Percentiles rank a stretch among this genome's conserved stretches.
phyloP scores from a whole-genome alignment of 1,140 invertebrate species.

The Limonius californicus region DNA sequence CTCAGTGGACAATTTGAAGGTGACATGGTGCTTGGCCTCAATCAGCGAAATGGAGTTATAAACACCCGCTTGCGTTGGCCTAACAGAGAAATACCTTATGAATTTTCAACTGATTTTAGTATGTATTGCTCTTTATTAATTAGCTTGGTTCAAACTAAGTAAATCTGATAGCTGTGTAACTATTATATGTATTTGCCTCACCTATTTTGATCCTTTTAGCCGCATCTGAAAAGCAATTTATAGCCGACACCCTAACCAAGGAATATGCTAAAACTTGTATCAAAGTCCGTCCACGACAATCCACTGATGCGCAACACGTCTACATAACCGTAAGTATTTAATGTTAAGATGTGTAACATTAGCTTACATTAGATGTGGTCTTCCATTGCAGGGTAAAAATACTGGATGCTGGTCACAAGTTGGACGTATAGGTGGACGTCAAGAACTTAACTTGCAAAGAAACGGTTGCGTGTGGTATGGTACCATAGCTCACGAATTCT shows the following conservation, averaged over 20 bases:
- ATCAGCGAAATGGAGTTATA: slow-evolving; percentile 16
- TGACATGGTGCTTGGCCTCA: slow-evolving; percentile 14
- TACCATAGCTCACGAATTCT: slow-evolving; percentile 19
- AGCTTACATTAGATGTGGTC: slow-evolving; percentile 51
- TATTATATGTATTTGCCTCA: no score
- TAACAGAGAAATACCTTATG: slow-evolving; percentile 15
- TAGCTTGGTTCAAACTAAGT: not conserved
- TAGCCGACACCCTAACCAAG: not conserved
- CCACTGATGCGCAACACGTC: slow-evolving; percentile 62
- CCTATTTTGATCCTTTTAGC: not conserved
- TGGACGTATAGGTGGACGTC: not conserved
- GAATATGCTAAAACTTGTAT: slow-evolving; percentile 16
- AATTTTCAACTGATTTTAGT: slow-evolving; percentile 13
- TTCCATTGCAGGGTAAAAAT: slow-evolving; percentile 65
- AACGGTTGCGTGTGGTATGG: slow-evolving; percentile 10
- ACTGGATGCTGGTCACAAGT: slow-evolving; percentile 36
- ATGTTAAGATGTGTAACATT: slow-evolving; percentile 36
- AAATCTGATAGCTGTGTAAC: slow-evolving; percentile 3
- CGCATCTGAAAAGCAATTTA: not conserved
- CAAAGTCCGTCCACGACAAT: slow-evolving; percentile 47
- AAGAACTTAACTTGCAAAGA: slow-evolving; percentile 2
- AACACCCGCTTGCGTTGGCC: slow-evolving; percentile 1
- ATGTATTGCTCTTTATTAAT: not conserved
- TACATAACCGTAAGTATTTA: slow-evolving; percentile 22
- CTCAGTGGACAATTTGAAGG: slow-evolving; percentile 16